A percentile compares a stretch with the other conserved stretches of the same genome.
Conservation (phyloP, 2,888 invertebrate genomes). For the Silvanus unidentatus region DNA sequence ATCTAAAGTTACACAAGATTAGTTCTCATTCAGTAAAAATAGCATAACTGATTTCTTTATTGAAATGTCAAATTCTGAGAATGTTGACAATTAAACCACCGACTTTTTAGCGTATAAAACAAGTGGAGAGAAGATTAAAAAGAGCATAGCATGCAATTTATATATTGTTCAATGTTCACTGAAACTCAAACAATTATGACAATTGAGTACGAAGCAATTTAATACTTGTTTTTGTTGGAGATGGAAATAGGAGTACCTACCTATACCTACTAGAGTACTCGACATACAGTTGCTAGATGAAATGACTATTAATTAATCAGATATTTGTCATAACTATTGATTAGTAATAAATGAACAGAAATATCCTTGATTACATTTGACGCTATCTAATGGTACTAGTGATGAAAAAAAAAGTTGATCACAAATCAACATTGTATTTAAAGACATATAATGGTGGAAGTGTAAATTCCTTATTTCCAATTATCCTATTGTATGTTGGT, state of each 20-base stretch:
- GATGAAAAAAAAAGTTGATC: conserved; percentile 18
- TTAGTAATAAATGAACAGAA: too few species aligned
- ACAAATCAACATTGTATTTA: conserved; percentile 28
- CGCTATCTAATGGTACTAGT: conserved; percentile 8
- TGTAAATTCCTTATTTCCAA: conserved; percentile 33
- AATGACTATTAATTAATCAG: too few species aligned
- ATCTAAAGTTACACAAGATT: conserved; percentile 31
- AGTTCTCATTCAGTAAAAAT: conserved; percentile 28
- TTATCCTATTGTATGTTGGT: conserved; percentile 31
- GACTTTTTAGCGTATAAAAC: conserved; percentile 6
- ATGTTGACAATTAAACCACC: conserved; percentile 23
- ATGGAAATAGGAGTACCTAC: too few species aligned
- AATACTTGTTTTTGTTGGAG: too few species aligned
- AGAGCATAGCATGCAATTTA: too few species aligned
- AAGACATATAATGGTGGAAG: conserved; percentile 8
- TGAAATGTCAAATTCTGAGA: conserved; percentile 33
- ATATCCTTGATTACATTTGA: conserved; percentile 15
- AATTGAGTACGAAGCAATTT: too few species aligned
- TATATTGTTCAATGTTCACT: too few species aligned
- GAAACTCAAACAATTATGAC: too few species aligned
- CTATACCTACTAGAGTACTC: too few species aligned
- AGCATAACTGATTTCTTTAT: conserved; percentile 31
- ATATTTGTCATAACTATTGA: too few species aligned
- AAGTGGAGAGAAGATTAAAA: too few species aligned
- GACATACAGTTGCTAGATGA: too few species aligned